Evolutionary conservation across 2,113 vertebrate genomes (phyloP).

Genomic region (Canis aureus): DNA sequence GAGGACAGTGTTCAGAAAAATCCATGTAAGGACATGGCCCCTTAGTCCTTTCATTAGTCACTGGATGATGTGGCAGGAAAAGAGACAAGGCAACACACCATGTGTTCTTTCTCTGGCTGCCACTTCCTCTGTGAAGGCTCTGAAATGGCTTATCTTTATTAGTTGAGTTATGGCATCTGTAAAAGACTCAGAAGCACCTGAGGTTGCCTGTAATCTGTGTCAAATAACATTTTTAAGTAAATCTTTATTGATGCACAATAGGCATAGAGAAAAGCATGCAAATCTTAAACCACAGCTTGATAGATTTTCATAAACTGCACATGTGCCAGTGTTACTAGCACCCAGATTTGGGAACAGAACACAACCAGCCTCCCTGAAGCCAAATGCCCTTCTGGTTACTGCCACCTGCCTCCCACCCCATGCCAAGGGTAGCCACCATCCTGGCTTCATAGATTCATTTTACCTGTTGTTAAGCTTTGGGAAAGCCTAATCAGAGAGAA

Average conservation of each 20-base stretch:
- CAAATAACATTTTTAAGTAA: background rate
- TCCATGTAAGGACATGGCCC: background rate
- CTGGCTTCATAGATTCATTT: background rate
- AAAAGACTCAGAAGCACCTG: slow-evolving; percentile 7
- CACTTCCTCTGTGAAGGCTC: background rate
- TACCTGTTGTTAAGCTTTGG: background rate
- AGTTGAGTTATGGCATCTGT: background rate
- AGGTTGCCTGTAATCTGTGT: background rate
- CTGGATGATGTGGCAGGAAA: background rate
- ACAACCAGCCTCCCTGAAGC: background rate
- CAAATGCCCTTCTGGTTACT: background rate
- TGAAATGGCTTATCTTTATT: background rate
- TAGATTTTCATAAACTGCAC: background rate
- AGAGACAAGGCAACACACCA: background rate
- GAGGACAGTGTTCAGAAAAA: background rate
- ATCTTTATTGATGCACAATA: background rate
- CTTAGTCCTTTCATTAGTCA: background rate
- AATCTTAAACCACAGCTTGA: background rate
- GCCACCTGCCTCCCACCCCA: background rate
- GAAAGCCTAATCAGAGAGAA: background rate
- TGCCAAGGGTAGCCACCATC: background rate
- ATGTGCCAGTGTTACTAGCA: background rate
- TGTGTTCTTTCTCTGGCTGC: background rate
- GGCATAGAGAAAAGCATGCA: background rate
- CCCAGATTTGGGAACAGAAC: background rate